A percentile compares a stretch with the other conserved stretches of the same genome.
These are phyloP conservation scores for Xenopus petersii DNA, from an alignment of 2,797 vertebrate species.

Conservation along the genomic window DNA sequence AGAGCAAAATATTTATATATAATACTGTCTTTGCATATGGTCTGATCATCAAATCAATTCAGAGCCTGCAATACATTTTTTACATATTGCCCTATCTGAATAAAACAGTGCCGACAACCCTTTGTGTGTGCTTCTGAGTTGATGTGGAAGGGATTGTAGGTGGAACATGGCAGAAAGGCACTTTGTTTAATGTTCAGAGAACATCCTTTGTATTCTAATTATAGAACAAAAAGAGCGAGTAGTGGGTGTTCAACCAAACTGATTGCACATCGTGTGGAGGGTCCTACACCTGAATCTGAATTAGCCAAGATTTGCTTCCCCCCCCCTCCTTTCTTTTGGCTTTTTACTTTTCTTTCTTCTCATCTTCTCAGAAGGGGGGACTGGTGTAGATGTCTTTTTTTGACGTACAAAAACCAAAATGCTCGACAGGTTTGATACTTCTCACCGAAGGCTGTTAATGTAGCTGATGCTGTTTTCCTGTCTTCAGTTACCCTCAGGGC, in stretches of 20 bases:
- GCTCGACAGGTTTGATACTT: conserved; percentile 35
- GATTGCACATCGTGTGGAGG: conserved; percentile 42
- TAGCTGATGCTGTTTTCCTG: conserved; percentile 36
- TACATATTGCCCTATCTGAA: too few relatives aligned
- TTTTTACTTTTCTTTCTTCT: conserved; percentile 8
- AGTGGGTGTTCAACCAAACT: conserved; percentile 44
- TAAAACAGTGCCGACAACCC: too few relatives aligned
- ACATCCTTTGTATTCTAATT: conserved; percentile 35
- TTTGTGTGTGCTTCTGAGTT: too few relatives aligned
- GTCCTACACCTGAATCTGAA: conserved; percentile 43
- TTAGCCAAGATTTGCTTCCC: conserved; percentile 29
- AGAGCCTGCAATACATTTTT: too few relatives aligned
- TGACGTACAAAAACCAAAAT: conserved; percentile 26
- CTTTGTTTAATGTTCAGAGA: conserved; percentile 25
- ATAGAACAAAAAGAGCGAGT: conserved; percentile 32
- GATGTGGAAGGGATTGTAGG: not conserved
- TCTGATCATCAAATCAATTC: too few relatives aligned
- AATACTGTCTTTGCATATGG: too few relatives aligned
- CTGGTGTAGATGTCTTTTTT: conserved; percentile 29
- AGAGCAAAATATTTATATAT: too few relatives aligned
- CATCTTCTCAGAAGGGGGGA: conserved; percentile 12
- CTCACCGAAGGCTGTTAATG: conserved; percentile 28
- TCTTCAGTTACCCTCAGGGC: conserved; percentile 25
- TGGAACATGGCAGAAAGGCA: conserved; percentile 19
- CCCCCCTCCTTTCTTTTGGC: not conserved